Evolutionary conservation across 2,888 invertebrate species (phyloP), one percentile per base, ranked within the genome.

Genomic region (Ceramica pisi): DNA sequence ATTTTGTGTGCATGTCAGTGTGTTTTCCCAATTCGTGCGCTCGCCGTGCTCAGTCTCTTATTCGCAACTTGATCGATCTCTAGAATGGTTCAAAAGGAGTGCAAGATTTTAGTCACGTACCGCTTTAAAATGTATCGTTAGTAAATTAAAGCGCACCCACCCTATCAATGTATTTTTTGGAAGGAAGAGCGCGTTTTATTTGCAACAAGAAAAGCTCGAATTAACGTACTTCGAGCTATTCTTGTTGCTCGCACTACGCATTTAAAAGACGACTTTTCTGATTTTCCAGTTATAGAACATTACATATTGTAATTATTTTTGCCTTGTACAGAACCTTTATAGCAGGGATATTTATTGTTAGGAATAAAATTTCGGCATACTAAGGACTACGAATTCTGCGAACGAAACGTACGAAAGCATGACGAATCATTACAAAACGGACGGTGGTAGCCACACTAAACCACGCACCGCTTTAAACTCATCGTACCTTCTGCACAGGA

Each of bases 401-500:
- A 26, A 26, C 16, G 14, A 53, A 26, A 14, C 14, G 6, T n/a
- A 60, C n/a, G 23, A 67, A 67, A 48, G 12, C 3, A 51, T 14
- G 19, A n/a, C 8, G 21, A 51, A 63, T 51, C n/a, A 41, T 16
- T 26, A 41, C n/a, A 50, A 26, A 62, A 38, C 26, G 16, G 9
- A 55, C n/a, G 14, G 12, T 14, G 14, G 12, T 10, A 55, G 16
- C 10, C 10, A 50, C 2, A 23, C n/a, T 31, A 19, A 35, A 46
- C n/a, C 14, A n/a, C 6, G 9, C 14, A 31, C 19, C 21, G 60
- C 26, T 35, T 53, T 16, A 57, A 16, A 67, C n/a, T 26, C 21
- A 65, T 55, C 35, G 67, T 71, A 38, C n/a, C 50, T 51, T 56
- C 50, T 44, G 14, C 35, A 77, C 78, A 79, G 79, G 81, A 79